Percentiles rank a stretch among this genome's conserved stretches.
Evolutionary conservation across 1,140 invertebrate species (phyloP).

Genomic region (Colletes gigas): DNA sequence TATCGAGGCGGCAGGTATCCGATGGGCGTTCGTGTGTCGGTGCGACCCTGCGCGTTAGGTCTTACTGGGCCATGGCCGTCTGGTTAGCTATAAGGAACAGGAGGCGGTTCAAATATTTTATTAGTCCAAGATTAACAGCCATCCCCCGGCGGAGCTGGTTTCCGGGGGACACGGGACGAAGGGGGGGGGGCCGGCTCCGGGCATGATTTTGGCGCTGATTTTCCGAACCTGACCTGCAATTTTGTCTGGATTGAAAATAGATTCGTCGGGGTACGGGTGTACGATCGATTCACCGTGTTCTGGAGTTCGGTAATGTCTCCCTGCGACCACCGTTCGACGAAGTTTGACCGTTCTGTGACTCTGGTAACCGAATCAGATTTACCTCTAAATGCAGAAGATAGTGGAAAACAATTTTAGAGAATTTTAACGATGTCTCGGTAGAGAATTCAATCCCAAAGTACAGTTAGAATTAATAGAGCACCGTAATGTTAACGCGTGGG

Average conservation of each 20-base stretch:
- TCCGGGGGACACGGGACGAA: background rate
- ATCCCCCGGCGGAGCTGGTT: background rate
- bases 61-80: conserved; percentile 62
- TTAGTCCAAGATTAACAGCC: conserved; percentile 65
- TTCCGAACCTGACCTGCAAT: background rate
- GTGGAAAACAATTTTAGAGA: too few species aligned
- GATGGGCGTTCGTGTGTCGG: conserved; percentile 1
- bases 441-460: too few species aligned
- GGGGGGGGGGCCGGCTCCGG: too few species aligned
- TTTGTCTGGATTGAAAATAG: background rate
- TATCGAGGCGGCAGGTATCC: background rate
- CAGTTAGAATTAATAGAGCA: too few species aligned
- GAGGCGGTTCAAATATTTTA: conserved; percentile 68
- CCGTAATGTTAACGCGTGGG: too few species aligned
- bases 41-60: conserved; percentile 41
- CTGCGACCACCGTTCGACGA: too few species aligned
- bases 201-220: background rate
- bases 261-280: background rate
- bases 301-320: too few species aligned
- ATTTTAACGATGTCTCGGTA: too few species aligned
- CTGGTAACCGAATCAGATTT: too few species aligned
- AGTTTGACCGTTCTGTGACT: too few species aligned
- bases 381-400: too few species aligned
- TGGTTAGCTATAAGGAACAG: conserved; percentile 52
- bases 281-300: background rate